Conservation (phyloP, 2,888 invertebrate genomes). For the Drosophila cognata region DNA sequence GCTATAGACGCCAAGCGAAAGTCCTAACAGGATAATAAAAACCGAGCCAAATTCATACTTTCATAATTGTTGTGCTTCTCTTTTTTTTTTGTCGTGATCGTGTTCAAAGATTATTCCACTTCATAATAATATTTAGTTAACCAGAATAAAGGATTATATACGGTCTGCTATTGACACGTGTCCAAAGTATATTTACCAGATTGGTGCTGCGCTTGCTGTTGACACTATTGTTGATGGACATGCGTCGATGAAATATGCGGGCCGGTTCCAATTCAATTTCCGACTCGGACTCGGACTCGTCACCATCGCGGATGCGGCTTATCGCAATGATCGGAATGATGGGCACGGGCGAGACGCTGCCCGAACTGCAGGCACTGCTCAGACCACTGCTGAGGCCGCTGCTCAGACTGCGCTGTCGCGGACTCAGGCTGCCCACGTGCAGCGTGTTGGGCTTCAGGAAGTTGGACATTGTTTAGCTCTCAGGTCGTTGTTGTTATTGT, state of each 20-base stretch:
- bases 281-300: conserved; percentile 90
- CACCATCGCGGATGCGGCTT: conserved; percentile 83
- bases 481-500: conserved; percentile 8
- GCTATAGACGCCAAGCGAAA: conserved; percentile 16
- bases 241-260: conserved; percentile 90
- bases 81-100: neutral
- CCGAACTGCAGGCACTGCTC: conserved; percentile 80
- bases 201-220: conserved; percentile 90
- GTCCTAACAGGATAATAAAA: conserved; percentile 5
- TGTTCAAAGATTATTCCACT: neutral
- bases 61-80: neutral
- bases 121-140: neutral
- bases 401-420: conserved; percentile 48
- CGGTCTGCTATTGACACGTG: neutral
- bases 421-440: conserved; percentile 58
- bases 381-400: conserved; percentile 68
- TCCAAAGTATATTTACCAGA: conserved; percentile 87
- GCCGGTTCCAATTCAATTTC: conserved; percentile 93
- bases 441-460: conserved; percentile 70
- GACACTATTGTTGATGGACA: conserved; percentile 87
- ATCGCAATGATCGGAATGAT: conserved; percentile 80
- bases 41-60: neutral
- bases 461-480: conserved; percentile 64
- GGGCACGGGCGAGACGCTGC: conserved; percentile 81
- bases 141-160: too few species aligned